Evolutionary conservation across 1,140 invertebrate species (phyloP).

Genomic region (Telenomus remus): DNA sequence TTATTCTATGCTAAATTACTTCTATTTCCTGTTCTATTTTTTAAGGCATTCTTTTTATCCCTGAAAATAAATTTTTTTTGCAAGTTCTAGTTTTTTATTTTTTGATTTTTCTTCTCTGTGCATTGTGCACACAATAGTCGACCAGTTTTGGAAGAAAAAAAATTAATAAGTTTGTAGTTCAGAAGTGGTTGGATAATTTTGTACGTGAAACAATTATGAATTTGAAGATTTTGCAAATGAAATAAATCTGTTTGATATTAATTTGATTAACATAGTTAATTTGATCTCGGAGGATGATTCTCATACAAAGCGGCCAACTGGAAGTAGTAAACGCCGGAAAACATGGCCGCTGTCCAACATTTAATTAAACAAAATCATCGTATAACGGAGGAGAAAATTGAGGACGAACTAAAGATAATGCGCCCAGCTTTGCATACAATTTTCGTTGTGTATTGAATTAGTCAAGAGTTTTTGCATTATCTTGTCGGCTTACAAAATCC

Average conservation of each 20-base stretch:
- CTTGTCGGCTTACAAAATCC: slow-evolving; percentile 1
- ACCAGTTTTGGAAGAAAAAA: no score
- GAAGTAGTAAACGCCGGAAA: slow-evolving; percentile 49
- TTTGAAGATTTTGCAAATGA: neutral
- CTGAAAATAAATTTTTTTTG: slow-evolving; percentile 26
- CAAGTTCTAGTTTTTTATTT: slow-evolving; percentile 14
- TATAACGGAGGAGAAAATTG: slow-evolving; percentile 52
- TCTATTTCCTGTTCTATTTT: slow-evolving; percentile 22
- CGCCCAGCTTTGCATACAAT: slow-evolving; percentile 36
- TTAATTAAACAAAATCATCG: slow-evolving; percentile 57
- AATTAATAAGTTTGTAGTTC: no score
- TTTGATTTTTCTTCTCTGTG: neutral
- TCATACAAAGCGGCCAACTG: slow-evolving; percentile 32
- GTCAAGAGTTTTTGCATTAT: slow-evolving; percentile 26
- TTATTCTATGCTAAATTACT: slow-evolving; percentile 39
- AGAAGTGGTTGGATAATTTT: no score
- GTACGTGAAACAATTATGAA: neutral
- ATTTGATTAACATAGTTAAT: slow-evolving; percentile 37
- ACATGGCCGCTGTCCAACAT: slow-evolving; percentile 45
- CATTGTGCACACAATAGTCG: no score
- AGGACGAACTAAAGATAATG: slow-evolving; percentile 53
- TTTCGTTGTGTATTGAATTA: slow-evolving; percentile 33
- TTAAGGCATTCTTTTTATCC: slow-evolving; percentile 32
- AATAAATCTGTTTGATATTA: slow-evolving; percentile 22
- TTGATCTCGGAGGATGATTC: slow-evolving; percentile 34